phyloP scores from a whole-genome alignment of 2,113 vertebrate genomes.

The Etheostoma cragini region DNA sequence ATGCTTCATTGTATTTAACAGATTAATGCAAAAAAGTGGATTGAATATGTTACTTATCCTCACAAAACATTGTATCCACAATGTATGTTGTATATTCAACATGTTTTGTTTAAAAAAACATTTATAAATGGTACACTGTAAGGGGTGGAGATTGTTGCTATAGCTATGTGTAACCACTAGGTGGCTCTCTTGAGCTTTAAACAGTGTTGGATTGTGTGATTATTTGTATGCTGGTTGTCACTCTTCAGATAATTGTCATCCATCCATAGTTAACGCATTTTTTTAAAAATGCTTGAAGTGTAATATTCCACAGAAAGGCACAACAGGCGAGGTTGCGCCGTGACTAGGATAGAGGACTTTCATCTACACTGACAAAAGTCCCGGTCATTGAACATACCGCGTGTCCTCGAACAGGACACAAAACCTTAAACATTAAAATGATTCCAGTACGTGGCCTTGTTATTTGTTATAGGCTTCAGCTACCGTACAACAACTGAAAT shows the following conservation, averaged over 20 bases:
- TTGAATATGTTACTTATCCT: conserved; percentile 43
- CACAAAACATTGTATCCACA: conserved; percentile 50
- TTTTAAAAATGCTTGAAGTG: conserved; percentile 20
- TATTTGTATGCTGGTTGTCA: conserved; percentile 9
- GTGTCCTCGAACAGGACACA: background rate
- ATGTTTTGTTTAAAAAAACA: conserved; percentile 9
- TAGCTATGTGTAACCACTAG: conserved; percentile 58
- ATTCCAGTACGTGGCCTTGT: background rate
- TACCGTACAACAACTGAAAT: background rate
- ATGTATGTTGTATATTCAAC: conserved; percentile 43
- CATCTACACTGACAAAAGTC: background rate
- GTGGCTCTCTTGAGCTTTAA: conserved; percentile 50
- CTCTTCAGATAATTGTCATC: background rate
- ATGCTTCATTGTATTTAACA: conserved; percentile 35
- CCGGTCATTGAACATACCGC: background rate
- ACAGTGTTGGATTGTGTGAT: background rate
- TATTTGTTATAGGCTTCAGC: background rate
- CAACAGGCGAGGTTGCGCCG: conserved; percentile 8
- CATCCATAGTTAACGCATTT: conserved; percentile 14
- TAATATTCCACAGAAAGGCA: conserved; percentile 45
- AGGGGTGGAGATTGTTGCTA: conserved; percentile 26
- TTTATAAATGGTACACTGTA: conserved; percentile 36
- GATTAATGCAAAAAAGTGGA: conserved; percentile 36
- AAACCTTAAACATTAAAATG: background rate
- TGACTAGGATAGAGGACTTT: background rate